Evolutionary conservation across 2,888 invertebrate species (phyloP).

Genomic region (Exephanes ischioxanthus): DNA sequence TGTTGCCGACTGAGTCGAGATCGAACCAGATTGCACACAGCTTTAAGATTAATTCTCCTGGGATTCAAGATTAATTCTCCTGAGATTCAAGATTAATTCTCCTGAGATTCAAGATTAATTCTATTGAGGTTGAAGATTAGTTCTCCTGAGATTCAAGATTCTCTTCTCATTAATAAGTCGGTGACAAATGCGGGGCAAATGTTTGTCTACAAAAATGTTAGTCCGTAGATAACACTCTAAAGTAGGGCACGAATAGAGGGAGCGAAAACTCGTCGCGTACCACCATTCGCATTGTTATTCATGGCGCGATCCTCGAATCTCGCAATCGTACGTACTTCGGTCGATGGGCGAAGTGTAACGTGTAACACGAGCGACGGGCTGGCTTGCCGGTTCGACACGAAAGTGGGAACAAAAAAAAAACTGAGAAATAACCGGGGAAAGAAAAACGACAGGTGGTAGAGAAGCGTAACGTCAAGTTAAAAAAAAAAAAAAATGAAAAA

Average conservation of each 20-base stretch:
- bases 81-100: too few species aligned
- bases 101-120: too few species aligned
- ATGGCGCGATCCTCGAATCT: constrained; percentile 43
- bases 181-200: background rate
- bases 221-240: constrained; percentile 7
- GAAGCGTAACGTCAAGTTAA: constrained; percentile 24
- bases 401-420: background rate
- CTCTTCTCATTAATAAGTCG: background rate
- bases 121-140: too few species aligned
- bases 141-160: too few species aligned
- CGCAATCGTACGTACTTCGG: constrained; percentile 25
- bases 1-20: too few species aligned
- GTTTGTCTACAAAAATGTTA: constrained; percentile 31
- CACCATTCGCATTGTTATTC: constrained; percentile 48
- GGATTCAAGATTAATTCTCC: too few species aligned
- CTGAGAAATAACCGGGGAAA: background rate
- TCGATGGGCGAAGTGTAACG: constrained; percentile 25
- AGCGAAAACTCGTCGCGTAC: constrained; percentile 28
- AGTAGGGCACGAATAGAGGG: constrained; percentile 6
- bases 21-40: too few species aligned
- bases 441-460: constrained; percentile 17
- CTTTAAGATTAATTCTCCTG: too few species aligned
- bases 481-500: constrained; percentile 6
- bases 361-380: constrained; percentile 14
- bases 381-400: constrained; percentile 11